Evolutionary conservation across 2,113 vertebrate genomes (phyloP), one percentile per base, ranked within the genome.

Genomic region (Atlantisia rogersi): DNA sequence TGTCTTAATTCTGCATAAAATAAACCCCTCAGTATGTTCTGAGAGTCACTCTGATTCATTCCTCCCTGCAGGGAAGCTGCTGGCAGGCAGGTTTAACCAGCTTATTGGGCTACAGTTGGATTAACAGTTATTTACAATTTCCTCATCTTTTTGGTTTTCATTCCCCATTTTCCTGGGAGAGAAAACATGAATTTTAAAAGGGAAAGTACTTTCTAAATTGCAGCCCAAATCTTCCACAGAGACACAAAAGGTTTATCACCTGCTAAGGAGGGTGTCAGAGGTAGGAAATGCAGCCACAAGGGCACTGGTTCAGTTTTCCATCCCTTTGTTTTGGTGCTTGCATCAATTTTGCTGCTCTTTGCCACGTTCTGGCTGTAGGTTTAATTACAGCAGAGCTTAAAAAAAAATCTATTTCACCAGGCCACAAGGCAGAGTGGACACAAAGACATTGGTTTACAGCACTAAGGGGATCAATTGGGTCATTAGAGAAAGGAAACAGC

Each of bases 331-430:
- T 56, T 6, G 15, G 35, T 68, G 76, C n/a, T 55, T 39, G 37
- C 48, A 73, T 46, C 78, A 94, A 84, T 67, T 83, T 6, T 73
- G 77, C 86, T 83, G 88, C 88, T 96, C 94, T 56, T 92, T 80
- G 35, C 28, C 83, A 46, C 46, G 35, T 37, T n/a, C 16, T 81
- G 77, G 69, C 70, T 93, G 75, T 24, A 71, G 52, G 64, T 60
- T 59, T 94, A 97, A 86, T 64, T 53, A 71, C 79, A 70, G 52
- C 0, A n/a, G 79, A 86, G 17, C 56, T 25, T 86, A 94, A 94
- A 86, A 35, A 35, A 15, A 16, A 5, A 69, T 12, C 29, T 68
- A 22, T 91, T 87, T 88, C 86, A 93, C 62, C 70, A 88, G 83
- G 44, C 22, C 24, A 70, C 55, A 50, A 35, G 29, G 55, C 82